phyloP scores from a whole-genome alignment of 2,888 invertebrate species.

The Lithophane leautieri region DNA sequence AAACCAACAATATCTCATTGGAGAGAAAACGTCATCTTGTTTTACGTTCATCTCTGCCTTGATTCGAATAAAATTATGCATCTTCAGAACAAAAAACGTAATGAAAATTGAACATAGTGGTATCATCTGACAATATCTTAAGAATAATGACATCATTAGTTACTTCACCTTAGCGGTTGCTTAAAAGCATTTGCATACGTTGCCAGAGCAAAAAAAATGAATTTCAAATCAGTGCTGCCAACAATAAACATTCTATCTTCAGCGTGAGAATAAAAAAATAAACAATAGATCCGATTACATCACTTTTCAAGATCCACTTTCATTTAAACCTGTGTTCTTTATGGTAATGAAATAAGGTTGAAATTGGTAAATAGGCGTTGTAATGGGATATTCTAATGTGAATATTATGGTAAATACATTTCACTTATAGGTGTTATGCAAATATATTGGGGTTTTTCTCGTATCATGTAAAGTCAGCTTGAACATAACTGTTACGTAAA shows the following conservation, averaged over 20 bases:
- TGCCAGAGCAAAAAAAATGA: constrained; percentile 59
- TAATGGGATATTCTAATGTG: constrained; percentile 59
- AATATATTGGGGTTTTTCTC: constrained; percentile 62
- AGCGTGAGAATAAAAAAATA: constrained; percentile 70
- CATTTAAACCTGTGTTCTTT: constrained; percentile 51
- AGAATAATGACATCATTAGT: constrained; percentile 39
- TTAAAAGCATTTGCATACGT: constrained; percentile 58
- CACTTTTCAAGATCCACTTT: constrained; percentile 64
- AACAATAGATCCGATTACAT: constrained; percentile 66
- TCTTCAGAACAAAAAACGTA: constrained; percentile 16
- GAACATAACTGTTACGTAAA: constrained; percentile 40
- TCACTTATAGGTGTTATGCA: constrained; percentile 69
- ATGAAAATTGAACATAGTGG: constrained; percentile 37
- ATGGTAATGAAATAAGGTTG: constrained; percentile 51
- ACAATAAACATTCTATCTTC: constrained; percentile 67
- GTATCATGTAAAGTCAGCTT: constrained; percentile 41
- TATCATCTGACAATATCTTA: constrained; percentile 30
- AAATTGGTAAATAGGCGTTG: constrained; percentile 23
- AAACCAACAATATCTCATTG: constrained; percentile 5
- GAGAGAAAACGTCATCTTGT: constrained; percentile 2
- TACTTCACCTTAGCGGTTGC: constrained; percentile 44
- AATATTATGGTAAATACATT: constrained; percentile 72
- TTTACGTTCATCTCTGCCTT: constrained; percentile 33
- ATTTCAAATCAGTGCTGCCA: constrained; percentile 61
- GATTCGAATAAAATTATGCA: constrained; percentile 17